Evolutionary conservation across 92 coral and sea anemone genomes (phyloP), one percentile per base, ranked within the genome.

Genomic region (Ricordea florida): DNA sequence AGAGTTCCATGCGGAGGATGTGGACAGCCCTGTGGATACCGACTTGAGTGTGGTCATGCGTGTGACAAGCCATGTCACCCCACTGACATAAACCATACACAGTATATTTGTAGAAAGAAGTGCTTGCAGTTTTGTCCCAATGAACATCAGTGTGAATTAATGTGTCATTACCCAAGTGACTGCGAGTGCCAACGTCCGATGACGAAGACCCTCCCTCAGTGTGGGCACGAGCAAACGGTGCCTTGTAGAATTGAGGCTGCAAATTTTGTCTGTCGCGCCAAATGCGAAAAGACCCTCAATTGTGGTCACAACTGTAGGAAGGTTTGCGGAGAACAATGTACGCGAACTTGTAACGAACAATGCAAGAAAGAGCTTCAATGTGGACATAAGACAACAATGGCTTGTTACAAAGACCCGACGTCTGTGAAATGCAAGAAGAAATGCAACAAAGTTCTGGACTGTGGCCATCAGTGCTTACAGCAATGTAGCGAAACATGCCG

Each of bases 401-500:
- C 60, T 0, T 83, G 88, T 49, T 60, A 72, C 7, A 22, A 14
- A 14, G 72, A 49, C 85, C 53, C 78, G 15, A n/a, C 5, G 28
- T 2, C 17, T 0, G 13, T 0, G 14, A 8, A 26, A 11, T 70
- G 78, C 7, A 3, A 47, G 5, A 48, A 16, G 10, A 13, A 49
- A 11, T 66, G 74, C 22, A 4, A 6, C 2, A 66, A 47, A 11
- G 2, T 13, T 41, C 48, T 85, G 42, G 50, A 41, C 7, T 90
- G 96, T 60, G 91, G 96, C 29, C 96, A 90, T 32, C 71, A 37
- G 35, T 90, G 96, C 55, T 25, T 78, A 2, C 59, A 62, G 69
- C 56, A 18, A 33, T 90, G 96, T 30, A 87, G 1, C 8, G 21
- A 52, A 0, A 2, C 0, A 5, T 66, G 74, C 14, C 35, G 23